Percentiles rank a stretch among this genome's conserved stretches.
These are phyloP conservation scores for Catocala sponsa DNA, from an alignment of 2,888 invertebrate genomes.

Conservation along the genomic window DNA sequence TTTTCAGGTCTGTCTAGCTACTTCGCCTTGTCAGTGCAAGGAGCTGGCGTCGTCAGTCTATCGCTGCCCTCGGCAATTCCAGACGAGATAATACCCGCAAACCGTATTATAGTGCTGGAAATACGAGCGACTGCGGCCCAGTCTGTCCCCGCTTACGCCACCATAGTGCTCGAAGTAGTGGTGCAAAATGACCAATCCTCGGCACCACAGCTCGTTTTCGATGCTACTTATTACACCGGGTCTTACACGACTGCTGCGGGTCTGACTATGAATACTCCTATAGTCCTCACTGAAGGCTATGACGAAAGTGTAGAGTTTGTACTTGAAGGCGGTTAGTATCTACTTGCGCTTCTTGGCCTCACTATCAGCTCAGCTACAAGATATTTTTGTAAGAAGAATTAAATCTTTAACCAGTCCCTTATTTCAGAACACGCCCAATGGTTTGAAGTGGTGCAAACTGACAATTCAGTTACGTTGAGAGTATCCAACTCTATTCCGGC, in stretches of 20 bases:
- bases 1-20: slow-evolving; percentile 30
- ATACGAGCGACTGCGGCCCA: slow-evolving; percentile 42
- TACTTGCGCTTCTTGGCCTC: not conserved
- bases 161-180: slow-evolving; percentile 40
- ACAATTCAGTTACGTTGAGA: slow-evolving; percentile 20
- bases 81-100: slow-evolving; percentile 37
- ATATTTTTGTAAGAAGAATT: too few relatives aligned
- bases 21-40: slow-evolving; percentile 27
- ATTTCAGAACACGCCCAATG: slow-evolving; percentile 12
- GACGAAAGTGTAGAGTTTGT: slow-evolving; percentile 43
- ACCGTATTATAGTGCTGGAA: slow-evolving; percentile 39
- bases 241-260: slow-evolving; percentile 24
- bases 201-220: slow-evolving; percentile 32
- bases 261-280: slow-evolving; percentile 28
- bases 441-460: not conserved
- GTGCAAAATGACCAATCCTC: slow-evolving; percentile 8
- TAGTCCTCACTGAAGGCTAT: slow-evolving; percentile 40
- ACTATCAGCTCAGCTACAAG: too few relatives aligned
- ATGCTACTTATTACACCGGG: slow-evolving; percentile 35
- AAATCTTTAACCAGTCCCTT: not conserved
- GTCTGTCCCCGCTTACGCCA: slow-evolving; percentile 35
- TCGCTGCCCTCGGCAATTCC: slow-evolving; percentile 35
- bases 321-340: slow-evolving; percentile 53
- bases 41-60: slow-evolving; percentile 26
- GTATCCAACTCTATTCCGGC: slow-evolving; percentile 26